Percentiles rank a stretch among this genome's conserved stretches.
phyloP scores from a whole-genome alignment of 1,140 invertebrate species.

The Anastatus disparis region DNA sequence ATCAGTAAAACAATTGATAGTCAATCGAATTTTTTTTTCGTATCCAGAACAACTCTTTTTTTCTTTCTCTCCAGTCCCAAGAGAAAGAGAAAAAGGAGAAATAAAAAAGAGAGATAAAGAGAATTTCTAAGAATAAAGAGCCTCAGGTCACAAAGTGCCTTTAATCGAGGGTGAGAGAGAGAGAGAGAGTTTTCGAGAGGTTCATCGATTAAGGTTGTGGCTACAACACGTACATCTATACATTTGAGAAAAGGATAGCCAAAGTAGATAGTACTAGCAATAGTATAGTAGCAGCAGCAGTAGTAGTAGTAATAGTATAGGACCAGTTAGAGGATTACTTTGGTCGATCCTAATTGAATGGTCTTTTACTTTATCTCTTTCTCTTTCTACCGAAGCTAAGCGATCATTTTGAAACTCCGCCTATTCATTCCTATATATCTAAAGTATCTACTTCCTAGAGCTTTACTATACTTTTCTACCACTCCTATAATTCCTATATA shows the following conservation, averaged over 20 bases:
- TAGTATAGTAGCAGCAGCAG: slow-evolving; percentile 44
- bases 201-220: slow-evolving; percentile 52
- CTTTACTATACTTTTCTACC: slow-evolving; percentile 24
- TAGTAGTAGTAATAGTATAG: too few relatives aligned
- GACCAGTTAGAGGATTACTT: slow-evolving; percentile 52
- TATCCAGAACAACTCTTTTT: too few relatives aligned
- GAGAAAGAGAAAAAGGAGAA: too few relatives aligned
- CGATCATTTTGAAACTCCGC: too few relatives aligned
- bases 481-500: neutral
- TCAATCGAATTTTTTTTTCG: slow-evolving; percentile 9
- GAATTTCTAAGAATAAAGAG: slow-evolving; percentile 37
- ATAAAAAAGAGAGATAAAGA: too few relatives aligned
- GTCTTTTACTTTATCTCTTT: slow-evolving; percentile 45
- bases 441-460: slow-evolving; percentile 41
- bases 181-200: slow-evolving; percentile 52
- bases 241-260: neutral
- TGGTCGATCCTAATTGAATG: slow-evolving; percentile 56
- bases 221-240: slow-evolving; percentile 10
- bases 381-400: too few relatives aligned
- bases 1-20: neutral
- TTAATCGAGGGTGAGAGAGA: slow-evolving; percentile 50
- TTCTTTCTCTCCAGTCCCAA: neutral
- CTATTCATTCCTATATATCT: too few relatives aligned
- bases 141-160: slow-evolving; percentile 42
- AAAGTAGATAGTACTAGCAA: neutral